Conservation (phyloP, 2,113 vertebrate genomes). For the Cryptotis parvus region DNA sequence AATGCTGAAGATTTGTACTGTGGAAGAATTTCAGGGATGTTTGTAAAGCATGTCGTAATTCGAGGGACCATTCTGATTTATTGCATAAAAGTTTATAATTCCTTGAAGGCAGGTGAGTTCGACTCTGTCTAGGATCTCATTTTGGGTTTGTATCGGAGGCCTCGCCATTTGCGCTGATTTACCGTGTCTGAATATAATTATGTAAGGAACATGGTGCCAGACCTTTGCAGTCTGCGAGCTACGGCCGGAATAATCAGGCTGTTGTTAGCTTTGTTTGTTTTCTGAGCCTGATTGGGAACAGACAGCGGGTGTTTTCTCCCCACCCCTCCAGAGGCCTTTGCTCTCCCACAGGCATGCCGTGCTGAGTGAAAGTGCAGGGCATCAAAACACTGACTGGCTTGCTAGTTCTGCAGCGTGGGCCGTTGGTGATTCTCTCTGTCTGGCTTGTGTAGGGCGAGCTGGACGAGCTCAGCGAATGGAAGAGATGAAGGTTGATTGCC, state of each 20-base stretch:
- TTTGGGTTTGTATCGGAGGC: slow-evolving; percentile 14
- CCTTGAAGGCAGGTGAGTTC: background rate
- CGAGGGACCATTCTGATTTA: background rate
- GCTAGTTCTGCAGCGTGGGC: background rate
- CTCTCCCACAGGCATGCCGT: background rate
- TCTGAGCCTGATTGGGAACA: slow-evolving; percentile 16
- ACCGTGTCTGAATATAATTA: slow-evolving; percentile 48
- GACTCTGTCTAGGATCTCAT: background rate
- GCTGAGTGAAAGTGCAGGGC: accelerated
- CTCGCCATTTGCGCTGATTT: background rate
- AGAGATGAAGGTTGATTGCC: slow-evolving; percentile 97
- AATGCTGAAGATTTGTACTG: background rate
- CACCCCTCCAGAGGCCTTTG: background rate
- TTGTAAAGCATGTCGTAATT: slow-evolving; percentile 4
- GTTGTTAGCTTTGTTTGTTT: slow-evolving; percentile 50
- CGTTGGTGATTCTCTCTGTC: slow-evolving; percentile 30
- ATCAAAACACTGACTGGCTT: background rate
- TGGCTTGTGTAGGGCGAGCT: slow-evolving; percentile 94
- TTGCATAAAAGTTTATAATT: background rate
- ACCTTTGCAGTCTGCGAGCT: slow-evolving; percentile 23
- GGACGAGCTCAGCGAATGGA: slow-evolving; percentile 99
- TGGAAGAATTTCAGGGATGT: background rate
- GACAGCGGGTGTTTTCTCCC: background rate
- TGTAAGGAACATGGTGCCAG: slow-evolving; percentile 17
- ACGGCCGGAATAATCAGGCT: background rate